Conservation (phyloP, 2,888 invertebrate genomes). For the Drosophila paramelanica region DNA sequence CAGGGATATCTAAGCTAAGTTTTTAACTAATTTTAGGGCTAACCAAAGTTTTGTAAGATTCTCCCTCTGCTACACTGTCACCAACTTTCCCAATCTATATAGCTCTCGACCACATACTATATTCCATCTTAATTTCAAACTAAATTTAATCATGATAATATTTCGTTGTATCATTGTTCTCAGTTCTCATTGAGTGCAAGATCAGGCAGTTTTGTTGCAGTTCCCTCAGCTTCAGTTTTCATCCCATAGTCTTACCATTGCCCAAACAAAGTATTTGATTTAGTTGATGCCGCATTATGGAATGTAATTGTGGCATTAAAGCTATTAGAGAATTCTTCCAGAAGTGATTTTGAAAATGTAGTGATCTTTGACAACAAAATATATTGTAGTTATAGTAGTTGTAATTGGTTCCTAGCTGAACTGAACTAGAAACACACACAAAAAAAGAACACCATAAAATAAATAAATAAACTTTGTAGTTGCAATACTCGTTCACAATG, state of each 20-base stretch:
- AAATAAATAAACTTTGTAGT: not conserved
- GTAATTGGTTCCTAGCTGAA: constrained; percentile 72
- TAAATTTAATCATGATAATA: constrained; percentile 4
- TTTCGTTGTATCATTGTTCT: constrained; percentile 12
- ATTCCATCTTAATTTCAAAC: constrained; percentile 9
- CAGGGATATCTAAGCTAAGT: constrained; percentile 77
- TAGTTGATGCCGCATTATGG: constrained; percentile 64
- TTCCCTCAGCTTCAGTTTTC: constrained; percentile 1
- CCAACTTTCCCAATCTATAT: constrained; percentile 3
- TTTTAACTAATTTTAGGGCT: constrained; percentile 80
- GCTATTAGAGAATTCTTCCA: constrained; percentile 64
- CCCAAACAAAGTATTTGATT: constrained; percentile 71
- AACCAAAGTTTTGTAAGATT: constrained; percentile 76
- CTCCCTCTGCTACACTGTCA: constrained; percentile 42
- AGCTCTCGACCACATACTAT: constrained; percentile 9
- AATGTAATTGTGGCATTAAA: constrained; percentile 59
- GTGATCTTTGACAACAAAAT: constrained; percentile 70
- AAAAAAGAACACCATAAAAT: constrained; percentile 1
- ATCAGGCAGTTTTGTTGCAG: constrained; percentile 19
- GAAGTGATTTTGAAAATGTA: constrained; percentile 74
- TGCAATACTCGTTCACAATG: not conserved
- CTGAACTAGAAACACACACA: constrained; percentile 52
- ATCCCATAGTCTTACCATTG: constrained; percentile 22
- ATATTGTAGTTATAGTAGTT: constrained; percentile 50
- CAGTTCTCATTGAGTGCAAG: constrained; percentile 14